These are phyloP conservation scores for Troglohyphantes excavatus DNA, from an alignment of 2,888 invertebrate genomes.

Conservation along the genomic window DNA sequence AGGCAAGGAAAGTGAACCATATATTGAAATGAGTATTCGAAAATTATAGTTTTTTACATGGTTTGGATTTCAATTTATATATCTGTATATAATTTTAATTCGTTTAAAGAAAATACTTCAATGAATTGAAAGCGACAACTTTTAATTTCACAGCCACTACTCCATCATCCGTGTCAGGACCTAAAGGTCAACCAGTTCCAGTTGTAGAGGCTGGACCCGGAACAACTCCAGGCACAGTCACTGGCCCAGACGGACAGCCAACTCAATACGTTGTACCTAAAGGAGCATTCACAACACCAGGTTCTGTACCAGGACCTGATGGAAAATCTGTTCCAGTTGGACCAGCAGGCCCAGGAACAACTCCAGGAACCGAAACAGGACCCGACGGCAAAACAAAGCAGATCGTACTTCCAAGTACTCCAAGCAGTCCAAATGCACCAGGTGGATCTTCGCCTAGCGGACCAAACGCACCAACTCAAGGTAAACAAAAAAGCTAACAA, in stretches of 20 bases:
- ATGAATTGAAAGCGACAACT: no score
- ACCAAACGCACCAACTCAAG: background rate
- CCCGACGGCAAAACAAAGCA: background rate
- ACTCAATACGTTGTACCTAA: background rate
- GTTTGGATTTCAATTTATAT: no score
- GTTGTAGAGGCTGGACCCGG: conserved; percentile 5
- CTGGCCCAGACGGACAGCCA: background rate
- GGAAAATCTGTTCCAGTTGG: conserved; percentile 1
- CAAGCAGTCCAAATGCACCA: background rate
- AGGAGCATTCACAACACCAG: conserved; percentile 11
- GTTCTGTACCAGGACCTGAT: background rate
- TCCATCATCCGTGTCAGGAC: conserved; percentile 12
- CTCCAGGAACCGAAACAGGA: conserved; percentile 12
- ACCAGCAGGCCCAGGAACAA: conserved; percentile 1
- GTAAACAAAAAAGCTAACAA: no score
- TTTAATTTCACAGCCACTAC: background rate
- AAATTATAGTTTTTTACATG: no score
- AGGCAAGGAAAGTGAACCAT: no score
- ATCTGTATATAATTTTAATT: no score
- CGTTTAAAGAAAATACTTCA: no score
- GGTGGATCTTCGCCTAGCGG: background rate
- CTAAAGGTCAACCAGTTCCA: conserved; percentile 10
- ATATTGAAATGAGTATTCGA: no score
- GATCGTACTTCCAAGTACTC: background rate
- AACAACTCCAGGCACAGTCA: conserved; percentile 30